These are phyloP conservation scores for Gymnoscopelus microlampas DNA, from an alignment of 2,797 vertebrate species.

Conservation along the genomic window DNA sequence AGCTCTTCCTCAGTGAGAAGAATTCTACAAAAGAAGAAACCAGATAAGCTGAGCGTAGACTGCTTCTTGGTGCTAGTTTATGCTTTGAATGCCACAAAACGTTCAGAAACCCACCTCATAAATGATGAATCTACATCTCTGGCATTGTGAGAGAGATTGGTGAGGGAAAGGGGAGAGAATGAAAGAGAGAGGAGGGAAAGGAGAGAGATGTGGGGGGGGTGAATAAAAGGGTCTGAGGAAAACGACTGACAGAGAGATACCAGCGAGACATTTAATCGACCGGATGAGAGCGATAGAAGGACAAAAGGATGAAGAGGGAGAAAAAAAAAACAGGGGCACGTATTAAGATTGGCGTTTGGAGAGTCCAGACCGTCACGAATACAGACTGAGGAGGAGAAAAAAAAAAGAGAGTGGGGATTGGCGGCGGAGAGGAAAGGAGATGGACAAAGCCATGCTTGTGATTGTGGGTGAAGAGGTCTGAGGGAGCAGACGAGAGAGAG, in stretches of 20 bases:
- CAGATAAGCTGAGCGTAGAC: conserved; percentile 73
- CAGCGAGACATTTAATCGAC: conserved; percentile 52
- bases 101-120: conserved; percentile 72
- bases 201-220: conserved; percentile 30
- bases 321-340: conserved; percentile 34
- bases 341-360: not conserved
- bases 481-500: conserved; percentile 43
- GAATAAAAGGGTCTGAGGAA: conserved; percentile 17
- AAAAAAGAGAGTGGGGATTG: not conserved
- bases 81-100: conserved; percentile 77
- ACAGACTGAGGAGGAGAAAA: not conserved
- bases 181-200: not conserved
- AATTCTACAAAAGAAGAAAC: no score
- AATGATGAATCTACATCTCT: conserved; percentile 75
- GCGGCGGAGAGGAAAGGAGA: conserved; percentile 42
- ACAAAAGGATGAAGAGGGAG: conserved; percentile 31
- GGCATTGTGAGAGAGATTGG: conserved; percentile 55
- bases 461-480: conserved; percentile 45
- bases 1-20: no score
- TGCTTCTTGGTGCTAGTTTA: conserved; percentile 73
- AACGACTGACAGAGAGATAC: conserved; percentile 23
- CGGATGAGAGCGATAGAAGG: conserved; percentile 46
- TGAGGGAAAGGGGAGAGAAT: conserved; percentile 13
- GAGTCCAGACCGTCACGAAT: not conserved
- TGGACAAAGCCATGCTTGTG: conserved; percentile 47